Evolutionary conservation across 2,113 vertebrate species (phyloP), one percentile per base, ranked within the genome.

Genomic region (Lichenostomus cassidix): DNA sequence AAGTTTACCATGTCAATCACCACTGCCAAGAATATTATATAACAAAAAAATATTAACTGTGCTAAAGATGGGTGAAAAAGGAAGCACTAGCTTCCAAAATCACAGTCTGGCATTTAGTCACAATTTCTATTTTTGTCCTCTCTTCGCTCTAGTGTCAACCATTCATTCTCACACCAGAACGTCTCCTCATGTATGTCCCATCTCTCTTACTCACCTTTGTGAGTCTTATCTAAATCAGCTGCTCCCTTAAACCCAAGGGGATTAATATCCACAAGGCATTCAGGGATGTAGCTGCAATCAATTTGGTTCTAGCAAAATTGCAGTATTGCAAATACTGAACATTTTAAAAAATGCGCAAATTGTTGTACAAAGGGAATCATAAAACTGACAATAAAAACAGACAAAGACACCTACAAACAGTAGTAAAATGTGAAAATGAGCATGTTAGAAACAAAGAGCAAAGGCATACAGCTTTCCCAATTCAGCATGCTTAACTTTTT

Each of bases 41-140:
- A n/a, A 7, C 78, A 87, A 79, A 76, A 55, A 21, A 9, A 44
- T 53, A 50, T 56, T 55, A 44, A 76, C n/a, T n/a, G 22, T 56
- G 18, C 37, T 62, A 42, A 83, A 73, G 49, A 52, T 29, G 62
- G 12, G 14, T 4, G 7, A 21, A 62, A 87, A 93, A 78, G n/a
- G 44, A 87, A 94, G 31, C 25, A 73, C 7, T 31, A 35, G 17
- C 41, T 93, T 85, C 25, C 60, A 41, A 91, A 95, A 49, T 44
- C 18, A 50, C 17, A 56, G n/a, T n/a, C 65, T 68, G 46, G 22
- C 10, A 60, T 68, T 71, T 75, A 71, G 67, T 49, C 52, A 81
- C 4, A 1, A 29, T 47, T 78, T 75, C 27, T 78, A 12, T 27
- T 82, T 76, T 78, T 60, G n/a, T 33, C 9, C 22, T 76, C 17